Conservation (phyloP, 2,888 invertebrate genomes). For the Seira sanloemensis region DNA sequence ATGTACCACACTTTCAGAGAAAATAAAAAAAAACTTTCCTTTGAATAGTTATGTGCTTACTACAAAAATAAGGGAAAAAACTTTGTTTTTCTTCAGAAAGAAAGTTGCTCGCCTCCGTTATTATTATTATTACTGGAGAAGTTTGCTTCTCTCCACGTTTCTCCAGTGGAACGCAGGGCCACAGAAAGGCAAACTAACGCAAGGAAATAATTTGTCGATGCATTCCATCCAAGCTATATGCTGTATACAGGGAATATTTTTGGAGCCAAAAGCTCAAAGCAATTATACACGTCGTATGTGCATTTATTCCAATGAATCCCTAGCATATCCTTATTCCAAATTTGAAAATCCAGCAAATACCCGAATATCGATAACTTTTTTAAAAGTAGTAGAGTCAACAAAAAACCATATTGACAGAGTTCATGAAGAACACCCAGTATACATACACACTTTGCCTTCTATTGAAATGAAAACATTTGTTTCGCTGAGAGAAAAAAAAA, state of each 20-base stretch:
- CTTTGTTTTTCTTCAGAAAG: not conserved
- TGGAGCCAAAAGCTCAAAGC: no score
- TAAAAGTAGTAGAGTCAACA: no score
- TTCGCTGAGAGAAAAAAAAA: no score
- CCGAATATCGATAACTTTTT: no score
- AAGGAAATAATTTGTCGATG: conserved; percentile 32
- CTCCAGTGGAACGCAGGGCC: not conserved
- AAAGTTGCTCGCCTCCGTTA: not conserved
- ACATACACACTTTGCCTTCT: no score
- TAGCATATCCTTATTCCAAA: no score
- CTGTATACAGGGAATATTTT: not conserved
- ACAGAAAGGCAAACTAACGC: not conserved
- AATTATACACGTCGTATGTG: no score
- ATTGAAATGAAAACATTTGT: no score
- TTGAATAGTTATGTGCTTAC: not conserved
- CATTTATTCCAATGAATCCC: no score
- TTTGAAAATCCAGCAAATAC: no score
- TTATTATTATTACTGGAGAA: not conserved
- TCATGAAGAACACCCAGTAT: no score
- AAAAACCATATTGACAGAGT: no score
- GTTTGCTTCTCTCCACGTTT: not conserved
- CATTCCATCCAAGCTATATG: not conserved
- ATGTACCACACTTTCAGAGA: not conserved
- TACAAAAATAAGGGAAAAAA: conserved; percentile 16
- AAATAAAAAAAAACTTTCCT: not conserved